Evolutionary conservation across 2,888 invertebrate species (phyloP).

Genomic region (Tenthredo mesomela): DNA sequence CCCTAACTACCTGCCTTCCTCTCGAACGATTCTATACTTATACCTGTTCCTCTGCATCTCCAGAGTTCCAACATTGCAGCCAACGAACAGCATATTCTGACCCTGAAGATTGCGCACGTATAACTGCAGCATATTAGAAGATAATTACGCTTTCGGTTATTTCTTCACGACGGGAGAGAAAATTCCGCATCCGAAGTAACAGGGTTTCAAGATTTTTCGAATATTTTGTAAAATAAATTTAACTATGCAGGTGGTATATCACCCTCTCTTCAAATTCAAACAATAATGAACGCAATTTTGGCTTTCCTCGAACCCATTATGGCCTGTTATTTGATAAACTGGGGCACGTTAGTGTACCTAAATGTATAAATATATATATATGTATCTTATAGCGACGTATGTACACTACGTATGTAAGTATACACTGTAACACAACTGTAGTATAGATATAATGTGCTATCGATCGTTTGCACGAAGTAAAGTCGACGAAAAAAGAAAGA

Average conservation of each 20-base stretch:
- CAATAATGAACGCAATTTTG: neutral
- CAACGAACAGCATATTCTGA: no score
- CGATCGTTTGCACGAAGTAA: neutral
- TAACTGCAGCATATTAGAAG: no score
- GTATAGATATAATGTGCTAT: neutral
- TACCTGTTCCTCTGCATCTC: neutral
- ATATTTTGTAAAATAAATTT: no score
- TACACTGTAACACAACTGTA: neutral
- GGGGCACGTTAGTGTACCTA: neutral
- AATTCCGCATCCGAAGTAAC: no score
- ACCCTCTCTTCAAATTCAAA: neutral
- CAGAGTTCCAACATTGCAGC: neutral
- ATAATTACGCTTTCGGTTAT: no score
- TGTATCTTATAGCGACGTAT: neutral
- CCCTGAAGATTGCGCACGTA: no score
- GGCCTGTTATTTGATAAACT: neutral
- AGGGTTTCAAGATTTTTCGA: no score
- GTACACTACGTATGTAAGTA: neutral
- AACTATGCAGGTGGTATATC: no score
- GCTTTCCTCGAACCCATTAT: neutral
- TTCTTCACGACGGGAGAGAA: no score
- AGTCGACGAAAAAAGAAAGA: neutral
- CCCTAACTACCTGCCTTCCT: neutral
- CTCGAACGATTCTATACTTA: slow-evolving; percentile 15
- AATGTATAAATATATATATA: slow-evolving; percentile 3